These are phyloP conservation scores for Escarpia spicata DNA, from an alignment of 2,888 invertebrate genomes.

Conservation along the genomic window DNA sequence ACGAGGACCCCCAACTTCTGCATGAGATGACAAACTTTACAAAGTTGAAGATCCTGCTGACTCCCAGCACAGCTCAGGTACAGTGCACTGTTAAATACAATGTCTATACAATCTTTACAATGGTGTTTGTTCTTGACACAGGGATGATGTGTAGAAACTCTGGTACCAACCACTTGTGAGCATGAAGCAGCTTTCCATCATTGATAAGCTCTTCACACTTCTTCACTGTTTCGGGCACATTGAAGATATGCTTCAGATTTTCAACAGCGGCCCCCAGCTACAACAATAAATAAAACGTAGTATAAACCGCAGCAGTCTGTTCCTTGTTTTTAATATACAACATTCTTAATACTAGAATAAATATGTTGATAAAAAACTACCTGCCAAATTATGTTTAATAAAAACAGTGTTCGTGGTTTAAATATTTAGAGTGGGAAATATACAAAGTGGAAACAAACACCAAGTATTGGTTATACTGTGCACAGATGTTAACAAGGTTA, in stretches of 20 bases:
- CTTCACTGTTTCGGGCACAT: constrained; percentile 94
- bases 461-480: not conserved
- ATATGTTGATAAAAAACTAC: too few relatives aligned
- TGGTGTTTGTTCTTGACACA: not conserved
- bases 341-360: too few relatives aligned
- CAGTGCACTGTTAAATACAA: constrained; percentile 26
- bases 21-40: too few relatives aligned
- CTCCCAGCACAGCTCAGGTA: too few relatives aligned
- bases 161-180: constrained; percentile 77
- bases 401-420: too few relatives aligned
- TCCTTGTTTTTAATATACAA: too few relatives aligned
- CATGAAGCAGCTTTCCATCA: constrained; percentile 92
- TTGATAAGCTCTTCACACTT: constrained; percentile 93
- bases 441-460: constrained; percentile 22
- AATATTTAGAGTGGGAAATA: not conserved
- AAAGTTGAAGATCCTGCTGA: too few relatives aligned
- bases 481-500: constrained; percentile 7
- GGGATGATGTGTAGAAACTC: not conserved
- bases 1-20: too few relatives aligned
- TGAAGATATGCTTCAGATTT: constrained; percentile 97
- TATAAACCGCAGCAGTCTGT: not conserved
- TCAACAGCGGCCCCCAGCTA: constrained; percentile 95
- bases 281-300: constrained; percentile 24
- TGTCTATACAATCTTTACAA: not conserved
- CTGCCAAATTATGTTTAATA: too few relatives aligned